phyloP scores from a whole-genome alignment of 2,797 vertebrate species.

The Acanthurus leucopareius region DNA sequence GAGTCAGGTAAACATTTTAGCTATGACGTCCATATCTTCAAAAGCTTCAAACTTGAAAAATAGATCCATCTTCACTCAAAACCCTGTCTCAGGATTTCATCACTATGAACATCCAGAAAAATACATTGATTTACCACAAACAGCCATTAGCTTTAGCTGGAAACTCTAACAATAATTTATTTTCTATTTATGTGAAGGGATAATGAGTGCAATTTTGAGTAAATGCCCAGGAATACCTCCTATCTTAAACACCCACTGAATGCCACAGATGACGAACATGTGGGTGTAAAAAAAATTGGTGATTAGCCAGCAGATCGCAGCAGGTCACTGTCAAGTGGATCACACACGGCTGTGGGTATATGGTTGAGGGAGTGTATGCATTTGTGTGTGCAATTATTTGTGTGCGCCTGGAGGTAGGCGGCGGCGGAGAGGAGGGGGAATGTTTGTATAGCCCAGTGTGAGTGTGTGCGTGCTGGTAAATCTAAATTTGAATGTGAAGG shows the following conservation, averaged over 20 bases:
- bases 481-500: constrained; percentile 71
- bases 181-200: constrained; percentile 17
- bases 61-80: background rate
- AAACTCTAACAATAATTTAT: constrained; percentile 18
- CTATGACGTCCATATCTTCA: background rate
- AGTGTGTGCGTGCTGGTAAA: constrained; percentile 30
- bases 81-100: background rate
- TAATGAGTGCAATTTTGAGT: constrained; percentile 52
- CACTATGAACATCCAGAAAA: background rate
- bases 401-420: constrained; percentile 51
- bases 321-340: constrained; percentile 54
- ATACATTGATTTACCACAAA: background rate
- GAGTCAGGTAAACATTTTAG: constrained; percentile 7
- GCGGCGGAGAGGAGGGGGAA: constrained; percentile 15
- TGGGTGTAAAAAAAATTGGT: constrained; percentile 70
- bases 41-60: background rate
- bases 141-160: background rate
- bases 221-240: constrained; percentile 39
- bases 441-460: constrained; percentile 37
- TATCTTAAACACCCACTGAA: constrained; percentile 64
- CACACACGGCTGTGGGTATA: constrained; percentile 37
- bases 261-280: constrained; percentile 56
- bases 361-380: constrained; percentile 20
- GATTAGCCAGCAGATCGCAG: constrained; percentile 61
- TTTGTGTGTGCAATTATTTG: constrained; percentile 45